Evolutionary conservation across 2,797 vertebrate species (phyloP).

Genomic region (Ficedula albicollis): DNA sequence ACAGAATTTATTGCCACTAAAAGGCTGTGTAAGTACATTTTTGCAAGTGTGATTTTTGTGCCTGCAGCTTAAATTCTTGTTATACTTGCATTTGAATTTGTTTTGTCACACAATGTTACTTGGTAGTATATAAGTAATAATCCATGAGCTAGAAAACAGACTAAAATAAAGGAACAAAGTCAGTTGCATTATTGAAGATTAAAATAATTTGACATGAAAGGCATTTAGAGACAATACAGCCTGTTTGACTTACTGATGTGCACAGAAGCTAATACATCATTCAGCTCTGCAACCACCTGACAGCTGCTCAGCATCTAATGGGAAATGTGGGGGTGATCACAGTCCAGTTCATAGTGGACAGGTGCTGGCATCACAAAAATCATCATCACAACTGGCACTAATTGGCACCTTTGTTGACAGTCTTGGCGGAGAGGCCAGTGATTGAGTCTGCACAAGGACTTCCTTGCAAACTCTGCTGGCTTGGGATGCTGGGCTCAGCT

Average conservation of each 20-base stretch:
- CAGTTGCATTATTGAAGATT: slow-evolving; percentile 43
- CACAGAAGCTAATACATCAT: slow-evolving; percentile 11
- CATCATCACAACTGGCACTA: neutral
- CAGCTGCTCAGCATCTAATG: slow-evolving; percentile 25
- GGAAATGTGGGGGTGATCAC: slow-evolving; percentile 25
- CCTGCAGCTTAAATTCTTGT: slow-evolving; percentile 11
- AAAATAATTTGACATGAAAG: slow-evolving; percentile 40
- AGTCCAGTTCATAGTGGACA: slow-evolving; percentile 24
- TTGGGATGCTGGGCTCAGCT: neutral
- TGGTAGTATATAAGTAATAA: slow-evolving; percentile 38
- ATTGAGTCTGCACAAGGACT: neutral
- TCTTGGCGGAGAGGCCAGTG: neutral
- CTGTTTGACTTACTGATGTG: slow-evolving; percentile 2
- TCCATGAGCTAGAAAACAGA: neutral
- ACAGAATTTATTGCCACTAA: neutral
- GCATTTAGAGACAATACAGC: neutral
- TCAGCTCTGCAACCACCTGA: neutral
- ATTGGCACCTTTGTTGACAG: slow-evolving; percentile 23
- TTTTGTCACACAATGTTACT: neutral
- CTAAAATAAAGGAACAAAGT: slow-evolving; percentile 13
- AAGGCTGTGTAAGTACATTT: neutral
- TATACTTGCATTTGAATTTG: slow-evolving; percentile 9
- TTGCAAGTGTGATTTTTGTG: neutral
- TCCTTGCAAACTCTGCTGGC: neutral
- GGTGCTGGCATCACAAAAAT: neutral